These are phyloP conservation scores for Plecturocebus donacophilus DNA, from an alignment of 2,113 vertebrate genomes.

Conservation along the genomic window DNA sequence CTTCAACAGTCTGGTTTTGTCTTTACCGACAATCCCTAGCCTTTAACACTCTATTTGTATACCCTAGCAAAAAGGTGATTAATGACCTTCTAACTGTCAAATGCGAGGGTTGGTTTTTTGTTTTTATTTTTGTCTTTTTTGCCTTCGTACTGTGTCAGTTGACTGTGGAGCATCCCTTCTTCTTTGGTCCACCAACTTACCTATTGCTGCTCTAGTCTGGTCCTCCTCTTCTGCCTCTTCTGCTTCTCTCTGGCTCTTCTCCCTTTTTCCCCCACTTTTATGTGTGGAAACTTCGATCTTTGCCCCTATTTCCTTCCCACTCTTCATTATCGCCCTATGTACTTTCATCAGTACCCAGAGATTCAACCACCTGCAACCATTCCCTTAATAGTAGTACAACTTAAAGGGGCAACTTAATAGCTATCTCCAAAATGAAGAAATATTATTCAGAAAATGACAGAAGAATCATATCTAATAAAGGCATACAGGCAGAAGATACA, in stretches of 20 bases:
- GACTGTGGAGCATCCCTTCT: background rate
- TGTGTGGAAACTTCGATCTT: background rate
- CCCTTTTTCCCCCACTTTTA: background rate
- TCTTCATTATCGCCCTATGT: background rate
- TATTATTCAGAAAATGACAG: conserved; percentile 58
- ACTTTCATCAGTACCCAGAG: conserved; percentile 4
- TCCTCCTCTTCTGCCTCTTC: background rate
- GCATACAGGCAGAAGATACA: background rate
- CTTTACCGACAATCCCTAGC: background rate
- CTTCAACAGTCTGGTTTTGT: background rate
- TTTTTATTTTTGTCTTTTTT: background rate
- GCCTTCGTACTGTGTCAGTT: background rate
- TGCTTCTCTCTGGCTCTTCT: background rate
- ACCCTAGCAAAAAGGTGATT: background rate
- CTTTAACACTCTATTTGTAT: background rate
- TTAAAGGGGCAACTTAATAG: conserved; percentile 46
- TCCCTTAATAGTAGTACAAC: background rate
- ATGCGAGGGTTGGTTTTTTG: background rate
- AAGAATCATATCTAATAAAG: conserved; percentile 31
- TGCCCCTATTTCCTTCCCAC: conserved; percentile 23
- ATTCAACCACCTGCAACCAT: background rate
- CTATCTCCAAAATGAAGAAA: conserved; percentile 43
- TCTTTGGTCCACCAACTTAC: background rate
- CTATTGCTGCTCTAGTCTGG: background rate
- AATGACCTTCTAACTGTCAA: conserved; percentile 3